Percentiles rank a stretch among this genome's conserved stretches.
These are phyloP conservation scores for Cancer borealis DNA, from an alignment of 2,888 invertebrate species.

Conservation along the genomic window DNA sequence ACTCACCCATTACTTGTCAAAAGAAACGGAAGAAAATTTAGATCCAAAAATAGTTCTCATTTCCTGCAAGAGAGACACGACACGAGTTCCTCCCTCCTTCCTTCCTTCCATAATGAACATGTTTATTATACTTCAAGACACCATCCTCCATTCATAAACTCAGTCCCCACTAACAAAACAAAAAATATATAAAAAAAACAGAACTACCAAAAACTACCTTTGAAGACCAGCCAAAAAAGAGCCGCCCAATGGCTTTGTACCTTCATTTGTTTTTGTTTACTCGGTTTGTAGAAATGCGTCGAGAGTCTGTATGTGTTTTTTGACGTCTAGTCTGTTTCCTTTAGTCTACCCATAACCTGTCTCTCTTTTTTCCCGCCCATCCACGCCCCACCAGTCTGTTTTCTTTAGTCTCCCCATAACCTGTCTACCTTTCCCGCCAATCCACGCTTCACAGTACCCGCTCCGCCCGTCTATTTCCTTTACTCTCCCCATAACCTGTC, in stretches of 20 bases:
- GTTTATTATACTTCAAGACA: no score
- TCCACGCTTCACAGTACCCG: no score
- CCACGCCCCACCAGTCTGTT: no score
- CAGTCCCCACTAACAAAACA: neutral
- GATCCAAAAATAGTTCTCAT: no score
- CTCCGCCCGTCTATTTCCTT: neutral
- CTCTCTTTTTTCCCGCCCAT: neutral
- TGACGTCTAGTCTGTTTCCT: slow-evolving; percentile 32
- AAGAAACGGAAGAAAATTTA: no score
- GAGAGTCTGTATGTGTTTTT: neutral
- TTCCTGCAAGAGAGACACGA: no score
- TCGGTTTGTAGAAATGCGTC: neutral
- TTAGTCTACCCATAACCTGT: neutral
- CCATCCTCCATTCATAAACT: neutral
- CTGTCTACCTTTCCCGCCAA: no score
- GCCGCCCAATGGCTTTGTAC: neutral
- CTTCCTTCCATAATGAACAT: neutral
- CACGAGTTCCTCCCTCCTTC: neutral
- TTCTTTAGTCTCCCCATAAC: no score
- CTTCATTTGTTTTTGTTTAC: neutral
- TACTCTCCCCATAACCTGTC: neutral
- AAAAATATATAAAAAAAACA: no score
- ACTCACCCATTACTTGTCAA: no score
- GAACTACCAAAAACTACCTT: neutral
- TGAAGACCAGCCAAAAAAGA: neutral